Conservation (phyloP, 2,888 invertebrate genomes). For the Mythimna lalbum region DNA sequence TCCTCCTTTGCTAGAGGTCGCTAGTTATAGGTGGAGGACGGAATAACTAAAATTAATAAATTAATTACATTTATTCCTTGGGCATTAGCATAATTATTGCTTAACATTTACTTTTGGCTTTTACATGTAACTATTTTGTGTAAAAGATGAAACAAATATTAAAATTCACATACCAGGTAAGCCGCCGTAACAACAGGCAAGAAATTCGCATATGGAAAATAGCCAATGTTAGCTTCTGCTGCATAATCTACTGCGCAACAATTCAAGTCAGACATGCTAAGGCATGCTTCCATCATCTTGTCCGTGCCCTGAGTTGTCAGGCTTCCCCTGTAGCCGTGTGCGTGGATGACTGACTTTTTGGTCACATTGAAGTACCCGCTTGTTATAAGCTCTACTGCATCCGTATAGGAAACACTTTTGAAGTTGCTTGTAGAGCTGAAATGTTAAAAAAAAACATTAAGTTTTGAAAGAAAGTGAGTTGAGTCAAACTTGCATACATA, state of each 20-base stretch:
- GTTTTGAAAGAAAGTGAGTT: not conserved
- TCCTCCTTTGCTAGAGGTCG: too few relatives aligned
- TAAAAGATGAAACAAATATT: too few relatives aligned
- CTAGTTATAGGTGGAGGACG: too few relatives aligned
- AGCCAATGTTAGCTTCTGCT: not conserved
- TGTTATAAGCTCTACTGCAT: conserved; percentile 16
- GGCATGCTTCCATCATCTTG: not conserved
- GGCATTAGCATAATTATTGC: too few relatives aligned
- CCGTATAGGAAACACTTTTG: conserved; percentile 3
- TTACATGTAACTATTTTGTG: too few relatives aligned
- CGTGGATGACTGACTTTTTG: not conserved
- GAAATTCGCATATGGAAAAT: not conserved
- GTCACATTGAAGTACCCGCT: conserved; percentile 14
- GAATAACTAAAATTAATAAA: too few relatives aligned
- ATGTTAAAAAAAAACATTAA: not conserved
- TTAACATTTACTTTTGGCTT: too few relatives aligned
- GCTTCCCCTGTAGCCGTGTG: not conserved
- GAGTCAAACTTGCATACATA: not conserved
- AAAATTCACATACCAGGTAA: not conserved
- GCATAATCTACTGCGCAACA: not conserved
- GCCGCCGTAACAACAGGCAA: not conserved
- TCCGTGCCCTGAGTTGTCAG: not conserved
- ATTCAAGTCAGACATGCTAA: not conserved
- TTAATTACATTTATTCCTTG: too few relatives aligned
- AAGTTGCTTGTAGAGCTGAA: conserved; percentile 7